phyloP scores from a whole-genome alignment of 2,113 vertebrate species.

The Ctenomys sociabilis region DNA sequence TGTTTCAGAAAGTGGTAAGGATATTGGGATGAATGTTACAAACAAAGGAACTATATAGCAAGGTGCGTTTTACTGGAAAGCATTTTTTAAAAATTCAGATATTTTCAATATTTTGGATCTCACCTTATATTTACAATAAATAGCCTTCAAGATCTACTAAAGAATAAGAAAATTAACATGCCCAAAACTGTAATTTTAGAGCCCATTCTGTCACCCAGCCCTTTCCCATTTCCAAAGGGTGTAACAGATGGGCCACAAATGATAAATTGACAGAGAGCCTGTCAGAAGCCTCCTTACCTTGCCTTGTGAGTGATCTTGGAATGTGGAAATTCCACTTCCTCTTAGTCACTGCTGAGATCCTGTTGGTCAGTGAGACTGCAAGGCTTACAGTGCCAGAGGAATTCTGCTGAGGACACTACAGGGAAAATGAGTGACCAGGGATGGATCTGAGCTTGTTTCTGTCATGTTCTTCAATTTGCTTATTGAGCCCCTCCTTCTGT shows the following conservation, averaged over 20 bases:
- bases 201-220: background rate
- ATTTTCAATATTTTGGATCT: background rate
- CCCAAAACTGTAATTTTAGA: background rate
- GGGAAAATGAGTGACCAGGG: background rate
- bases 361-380: background rate
- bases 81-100: background rate
- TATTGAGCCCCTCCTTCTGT: background rate
- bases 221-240: no score
- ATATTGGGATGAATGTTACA: background rate
- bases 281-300: no score
- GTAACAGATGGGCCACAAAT: no score
- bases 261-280: no score
- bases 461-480: background rate
- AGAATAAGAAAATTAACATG: background rate
- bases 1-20: background rate
- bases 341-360: background rate
- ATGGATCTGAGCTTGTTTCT: background rate
- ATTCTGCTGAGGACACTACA: background rate
- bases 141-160: background rate
- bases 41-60: background rate
- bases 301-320: no score
- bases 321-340: no score
- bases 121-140: background rate
- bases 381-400: background rate
- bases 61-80: background rate